Base-by-base conservation (phyloP, 2,113 vertebrate species). In the Hipposideros armiger region DNA sequence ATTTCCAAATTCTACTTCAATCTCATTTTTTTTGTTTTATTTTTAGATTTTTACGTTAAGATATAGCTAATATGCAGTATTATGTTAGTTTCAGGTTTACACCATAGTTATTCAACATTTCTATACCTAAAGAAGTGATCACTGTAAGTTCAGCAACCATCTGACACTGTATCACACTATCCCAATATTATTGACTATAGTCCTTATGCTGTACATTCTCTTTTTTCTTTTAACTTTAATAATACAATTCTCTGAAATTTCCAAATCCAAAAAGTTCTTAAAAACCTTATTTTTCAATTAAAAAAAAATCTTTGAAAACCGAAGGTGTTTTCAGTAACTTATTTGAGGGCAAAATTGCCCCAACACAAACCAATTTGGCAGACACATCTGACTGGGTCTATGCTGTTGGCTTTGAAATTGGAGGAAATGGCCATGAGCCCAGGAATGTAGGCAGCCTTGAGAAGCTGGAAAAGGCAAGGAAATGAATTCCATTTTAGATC, bases 1-100 rank as follows among this genome's bases (percentile, higher is more conserved):
- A 66, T 28, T 73, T 76, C 26, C 50, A 92, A 88, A 83, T 84
- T 76, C 77, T 36, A 50, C 69, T 69, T 95, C 60, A 81, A 58
- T 76, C 45, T 81, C 45, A 45, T 7, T 36, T 2, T 36, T 36
- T 36, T 36, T 36, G 36, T 36, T 36, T 50, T 50, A 50, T 50
- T 50, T 50, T 50, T 50, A 50, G 47, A 50, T 50, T 50, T 11
- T 50, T 50, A 13, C 11, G 13, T 50, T 50, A 50, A 50, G 11
- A 50, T 50, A 50, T 50, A 50, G 47, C 47, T 50, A 50, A 50
- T 50, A 11, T 50, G 47, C 47, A 11, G 13, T 50, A 50, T 50
- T 50, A 50, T 50, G 47, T 50, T 50, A 50, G 47, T 50, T 13
- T 50, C 47, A 50, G 11, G 47, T 50, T 9, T 50, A 50, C 11